Conservation (phyloP, 2,888 invertebrate species). For the Hirudinaria manillensis region DNA sequence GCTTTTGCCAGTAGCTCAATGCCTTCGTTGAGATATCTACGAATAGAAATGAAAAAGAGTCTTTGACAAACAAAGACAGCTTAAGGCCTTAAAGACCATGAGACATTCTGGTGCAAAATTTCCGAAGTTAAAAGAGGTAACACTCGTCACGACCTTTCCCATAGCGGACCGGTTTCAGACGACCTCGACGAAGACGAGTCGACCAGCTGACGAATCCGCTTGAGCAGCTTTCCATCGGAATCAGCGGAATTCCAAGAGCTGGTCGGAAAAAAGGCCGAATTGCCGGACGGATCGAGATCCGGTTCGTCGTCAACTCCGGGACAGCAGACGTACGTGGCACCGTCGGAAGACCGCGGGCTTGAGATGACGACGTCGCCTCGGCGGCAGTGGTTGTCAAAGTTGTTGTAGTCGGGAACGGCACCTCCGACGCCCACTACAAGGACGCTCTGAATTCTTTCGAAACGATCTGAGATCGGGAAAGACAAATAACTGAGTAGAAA, state of each 20-base stretch:
- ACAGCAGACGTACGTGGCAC: slow-evolving; percentile 71
- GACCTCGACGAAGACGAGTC: slow-evolving; percentile 55
- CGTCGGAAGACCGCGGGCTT: slow-evolving; percentile 41
- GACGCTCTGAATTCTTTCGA: slow-evolving; percentile 76
- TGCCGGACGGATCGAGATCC: slow-evolving; percentile 27
- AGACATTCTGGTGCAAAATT: too few species aligned
- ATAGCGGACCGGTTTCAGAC: neutral
- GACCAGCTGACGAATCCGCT: slow-evolving; percentile 48
- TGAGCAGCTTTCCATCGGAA: slow-evolving; percentile 58
- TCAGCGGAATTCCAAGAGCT: slow-evolving; percentile 63
- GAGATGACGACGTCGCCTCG: slow-evolving; percentile 60
- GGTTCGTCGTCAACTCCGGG: slow-evolving; percentile 46
- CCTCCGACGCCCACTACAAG: slow-evolving; percentile 93
- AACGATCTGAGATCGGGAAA: slow-evolving; percentile 17
- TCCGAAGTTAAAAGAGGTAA: too few species aligned
- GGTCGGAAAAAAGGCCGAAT: slow-evolving; percentile 47
- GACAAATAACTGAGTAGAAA: neutral
- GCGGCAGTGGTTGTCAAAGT: slow-evolving; percentile 82
- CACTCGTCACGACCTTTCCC: neutral
- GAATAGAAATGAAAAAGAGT: slow-evolving; percentile 53
- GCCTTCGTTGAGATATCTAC: slow-evolving; percentile 70
- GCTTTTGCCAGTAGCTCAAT: slow-evolving; percentile 56
- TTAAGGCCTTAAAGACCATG: too few species aligned
- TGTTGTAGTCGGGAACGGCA: slow-evolving; percentile 92
- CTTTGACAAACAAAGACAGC: neutral